A percentile compares a stretch with the other conserved stretches of the same genome.
phyloP scores from a whole-genome alignment of 2,888 invertebrate genomes.

The Cryptocephalus moraei region DNA sequence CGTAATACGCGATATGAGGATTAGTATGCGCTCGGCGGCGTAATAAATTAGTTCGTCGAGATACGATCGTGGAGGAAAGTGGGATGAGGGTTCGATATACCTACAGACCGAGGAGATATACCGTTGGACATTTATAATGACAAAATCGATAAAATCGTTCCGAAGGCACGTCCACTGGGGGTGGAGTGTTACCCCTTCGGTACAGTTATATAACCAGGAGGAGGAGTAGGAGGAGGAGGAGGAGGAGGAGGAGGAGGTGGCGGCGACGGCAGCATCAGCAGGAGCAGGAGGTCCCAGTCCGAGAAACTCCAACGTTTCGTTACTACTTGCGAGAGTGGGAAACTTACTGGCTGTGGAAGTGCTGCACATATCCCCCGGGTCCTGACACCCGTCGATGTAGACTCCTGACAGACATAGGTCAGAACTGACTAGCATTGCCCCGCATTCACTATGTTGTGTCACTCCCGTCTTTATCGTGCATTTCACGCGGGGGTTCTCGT shows the following conservation, averaged over 20 bases:
- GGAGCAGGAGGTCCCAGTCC: background rate
- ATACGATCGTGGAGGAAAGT: too few species aligned
- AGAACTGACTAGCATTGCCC: conserved; percentile 37
- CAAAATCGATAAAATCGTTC: too few species aligned
- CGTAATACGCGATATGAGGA: too few species aligned
- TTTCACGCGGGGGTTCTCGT: conserved; percentile 32
- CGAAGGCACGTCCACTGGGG: too few species aligned
- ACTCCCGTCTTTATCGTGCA: conserved; percentile 19
- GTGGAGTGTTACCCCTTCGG: too few species aligned
- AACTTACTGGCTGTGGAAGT: conserved; percentile 41
- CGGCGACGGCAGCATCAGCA: too few species aligned
- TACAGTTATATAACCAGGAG: background rate
- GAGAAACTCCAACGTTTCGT: background rate
- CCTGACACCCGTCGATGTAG: conserved; percentile 41
- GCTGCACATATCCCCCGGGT: conserved; percentile 40
- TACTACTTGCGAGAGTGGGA: background rate
- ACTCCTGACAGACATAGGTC: conserved; percentile 42
- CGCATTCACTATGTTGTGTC: conserved; percentile 28
- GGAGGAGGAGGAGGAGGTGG: background rate
- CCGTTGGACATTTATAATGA: too few species aligned
- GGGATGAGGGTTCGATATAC: too few species aligned
- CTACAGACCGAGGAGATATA: too few species aligned
- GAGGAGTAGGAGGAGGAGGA: background rate
- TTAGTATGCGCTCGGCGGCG: too few species aligned
- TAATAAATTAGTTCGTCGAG: too few species aligned